Evolutionary conservation across 2,797 vertebrate genomes (phyloP).

Genomic region (Sebastolobus alascanus): DNA sequence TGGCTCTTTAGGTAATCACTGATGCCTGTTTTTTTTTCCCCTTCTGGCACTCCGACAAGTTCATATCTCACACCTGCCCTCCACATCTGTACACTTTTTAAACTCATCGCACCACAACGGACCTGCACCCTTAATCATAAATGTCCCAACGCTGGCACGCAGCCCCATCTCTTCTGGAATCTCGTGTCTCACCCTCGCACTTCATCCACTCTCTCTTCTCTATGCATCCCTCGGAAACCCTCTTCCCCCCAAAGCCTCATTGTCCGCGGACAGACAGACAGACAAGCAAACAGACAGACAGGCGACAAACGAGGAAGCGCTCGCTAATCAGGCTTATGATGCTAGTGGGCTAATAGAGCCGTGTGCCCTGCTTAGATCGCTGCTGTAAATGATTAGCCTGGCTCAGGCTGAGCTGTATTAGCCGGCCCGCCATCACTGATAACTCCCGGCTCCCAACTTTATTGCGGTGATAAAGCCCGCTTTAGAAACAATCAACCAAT

Average conservation of each 20-base stretch:
- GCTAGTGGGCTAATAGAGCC: conserved; percentile 90
- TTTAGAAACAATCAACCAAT: conserved; percentile 74
- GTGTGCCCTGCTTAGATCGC: conserved; percentile 79
- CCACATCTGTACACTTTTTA: conserved; percentile 14
- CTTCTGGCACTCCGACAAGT: conserved; percentile 46
- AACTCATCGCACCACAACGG: not conserved
- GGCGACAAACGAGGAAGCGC: conserved; percentile 43
- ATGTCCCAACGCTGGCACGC: not conserved
- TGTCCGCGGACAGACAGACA: conserved; percentile 10
- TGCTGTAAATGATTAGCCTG: conserved; percentile 90
- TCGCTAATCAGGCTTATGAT: conserved; percentile 95
- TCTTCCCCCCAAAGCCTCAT: conserved; percentile 3
- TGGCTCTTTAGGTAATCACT: conserved; percentile 77
- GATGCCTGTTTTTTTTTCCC: conserved; percentile 47
- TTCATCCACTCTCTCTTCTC: conserved; percentile 10
- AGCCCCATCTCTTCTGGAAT: conserved; percentile 6
- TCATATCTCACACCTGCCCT: conserved; percentile 57
- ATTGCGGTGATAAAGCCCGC: conserved; percentile 68
- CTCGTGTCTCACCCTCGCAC: conserved; percentile 4
- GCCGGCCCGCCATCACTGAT: conserved; percentile 67
- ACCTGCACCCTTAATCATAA: conserved; percentile 8
- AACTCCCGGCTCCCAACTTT: conserved; percentile 70
- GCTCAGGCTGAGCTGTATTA: conserved; percentile 80
- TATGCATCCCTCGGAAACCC: conserved; percentile 5
- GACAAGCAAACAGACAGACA: conserved; percentile 47